Evolutionary conservation across 2,797 vertebrate genomes (phyloP).

Genomic region (Taeniopygia guttata): DNA sequence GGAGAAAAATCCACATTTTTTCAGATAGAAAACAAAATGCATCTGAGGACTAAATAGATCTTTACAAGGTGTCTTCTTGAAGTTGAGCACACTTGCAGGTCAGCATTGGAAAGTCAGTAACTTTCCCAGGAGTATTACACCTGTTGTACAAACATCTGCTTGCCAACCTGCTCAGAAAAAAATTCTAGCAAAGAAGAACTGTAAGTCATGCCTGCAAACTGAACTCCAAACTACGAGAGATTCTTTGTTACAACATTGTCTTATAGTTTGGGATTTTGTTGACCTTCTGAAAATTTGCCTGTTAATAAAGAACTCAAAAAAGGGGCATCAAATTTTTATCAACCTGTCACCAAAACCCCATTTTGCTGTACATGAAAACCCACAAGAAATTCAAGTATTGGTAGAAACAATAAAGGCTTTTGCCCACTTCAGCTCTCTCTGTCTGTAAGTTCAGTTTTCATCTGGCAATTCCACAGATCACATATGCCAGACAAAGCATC

Average conservation of each 20-base stretch:
- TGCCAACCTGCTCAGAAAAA: neutral
- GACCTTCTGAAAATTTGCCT: neutral
- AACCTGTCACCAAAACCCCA: neutral
- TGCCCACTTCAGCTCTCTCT: neutral
- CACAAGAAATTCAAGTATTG: neutral
- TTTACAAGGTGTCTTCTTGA: neutral
- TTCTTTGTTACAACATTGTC: neutral
- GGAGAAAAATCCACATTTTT: neutral
- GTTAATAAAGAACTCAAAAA: neutral
- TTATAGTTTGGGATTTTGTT: accelerated
- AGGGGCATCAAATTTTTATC: accelerated
- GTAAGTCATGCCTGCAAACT: neutral
- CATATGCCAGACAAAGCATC: constrained; percentile 38
- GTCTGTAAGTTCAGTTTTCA: constrained; percentile 32
- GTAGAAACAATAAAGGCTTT: neutral
- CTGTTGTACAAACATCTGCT: neutral
- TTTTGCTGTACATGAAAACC: neutral
- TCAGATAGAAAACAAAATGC: neutral
- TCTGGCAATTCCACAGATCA: constrained; percentile 12
- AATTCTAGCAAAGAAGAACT: neutral
- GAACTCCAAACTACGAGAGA: neutral
- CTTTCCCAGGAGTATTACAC: neutral
- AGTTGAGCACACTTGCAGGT: neutral
- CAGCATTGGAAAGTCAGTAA: neutral
- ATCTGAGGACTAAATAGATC: accelerated